Evolutionary conservation across 2,888 invertebrate species (phyloP).

Genomic region (Ectemnius lituratus): DNA sequence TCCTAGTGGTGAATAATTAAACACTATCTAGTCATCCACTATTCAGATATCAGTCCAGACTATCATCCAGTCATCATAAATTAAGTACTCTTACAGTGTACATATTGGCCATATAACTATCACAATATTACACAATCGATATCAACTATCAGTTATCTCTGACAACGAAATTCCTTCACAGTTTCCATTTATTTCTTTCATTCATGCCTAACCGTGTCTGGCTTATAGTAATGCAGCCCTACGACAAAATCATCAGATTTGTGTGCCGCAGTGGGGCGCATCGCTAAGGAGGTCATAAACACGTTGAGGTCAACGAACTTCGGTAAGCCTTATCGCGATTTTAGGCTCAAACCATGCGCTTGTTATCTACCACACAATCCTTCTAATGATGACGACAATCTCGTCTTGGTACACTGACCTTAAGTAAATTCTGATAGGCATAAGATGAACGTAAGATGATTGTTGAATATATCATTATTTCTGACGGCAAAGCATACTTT

Average conservation of each 20-base stretch:
- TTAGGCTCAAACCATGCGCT: background rate
- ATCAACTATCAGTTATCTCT: slow-evolving; percentile 13
- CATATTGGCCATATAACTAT: slow-evolving; percentile 16
- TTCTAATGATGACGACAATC: background rate
- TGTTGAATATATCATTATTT: too few species aligned
- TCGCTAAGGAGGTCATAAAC: too few species aligned
- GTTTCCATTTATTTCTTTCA: too few species aligned
- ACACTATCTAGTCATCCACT: background rate
- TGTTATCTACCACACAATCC: slow-evolving; percentile 1
- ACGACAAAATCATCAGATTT: too few species aligned
- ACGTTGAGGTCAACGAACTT: background rate
- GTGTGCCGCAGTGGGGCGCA: too few species aligned
- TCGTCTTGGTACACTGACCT: too few species aligned
- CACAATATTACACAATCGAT: background rate
- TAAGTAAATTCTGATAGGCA: too few species aligned
- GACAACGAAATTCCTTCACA: background rate
- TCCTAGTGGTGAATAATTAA: background rate
- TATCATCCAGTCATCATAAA: slow-evolving; percentile 9
- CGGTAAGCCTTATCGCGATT: background rate
- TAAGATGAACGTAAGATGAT: too few species aligned
- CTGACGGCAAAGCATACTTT: too few species aligned
- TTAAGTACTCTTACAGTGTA: background rate
- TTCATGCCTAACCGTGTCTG: too few species aligned
- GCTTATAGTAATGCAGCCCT: too few species aligned
- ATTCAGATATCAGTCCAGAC: too few species aligned